Percentiles rank a stretch among this genome's conserved stretches.
Conservation (phyloP, 1,140 invertebrate genomes). For the Muscidifurax raptorellus region DNA sequence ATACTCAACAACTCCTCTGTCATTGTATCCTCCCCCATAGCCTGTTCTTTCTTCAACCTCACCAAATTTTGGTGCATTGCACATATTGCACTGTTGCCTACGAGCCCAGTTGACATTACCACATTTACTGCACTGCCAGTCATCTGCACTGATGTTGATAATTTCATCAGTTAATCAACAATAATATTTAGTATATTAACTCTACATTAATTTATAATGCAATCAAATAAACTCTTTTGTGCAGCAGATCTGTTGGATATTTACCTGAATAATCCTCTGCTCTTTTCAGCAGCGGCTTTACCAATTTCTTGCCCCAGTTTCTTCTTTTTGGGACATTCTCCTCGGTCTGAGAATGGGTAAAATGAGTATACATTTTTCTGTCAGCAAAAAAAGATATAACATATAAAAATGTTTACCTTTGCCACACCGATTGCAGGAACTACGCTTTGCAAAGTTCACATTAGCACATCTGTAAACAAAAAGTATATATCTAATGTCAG, state of each 20-base stretch:
- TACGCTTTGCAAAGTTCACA: constrained; percentile 94
- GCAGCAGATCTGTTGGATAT: not conserved
- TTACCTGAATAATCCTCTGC: constrained; percentile 90
- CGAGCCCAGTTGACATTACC: constrained; percentile 99
- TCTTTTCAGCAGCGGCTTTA: constrained; percentile 98
- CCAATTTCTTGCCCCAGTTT: constrained; percentile 98
- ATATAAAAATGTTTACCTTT: constrained; percentile 75
- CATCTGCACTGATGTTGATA: constrained; percentile 91
- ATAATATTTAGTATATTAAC: constrained; percentile 17
- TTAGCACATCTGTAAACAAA: constrained; percentile 87
- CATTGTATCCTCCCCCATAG: constrained; percentile 94
- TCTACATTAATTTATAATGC: constrained; percentile 3
- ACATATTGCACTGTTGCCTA: constrained; percentile 97
- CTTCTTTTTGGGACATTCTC: constrained; percentile 85
- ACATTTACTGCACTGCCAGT: constrained; percentile 99
- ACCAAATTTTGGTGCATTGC: constrained; percentile 97
- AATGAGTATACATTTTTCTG: constrained; percentile 45
- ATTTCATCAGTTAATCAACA: constrained; percentile 26
- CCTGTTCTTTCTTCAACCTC: constrained; percentile 90
- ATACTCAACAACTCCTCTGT: constrained; percentile 94
- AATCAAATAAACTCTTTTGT: constrained; percentile 2
- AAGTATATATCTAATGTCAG: not conserved
- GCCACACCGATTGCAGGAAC: constrained; percentile 93
- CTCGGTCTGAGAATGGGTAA: constrained; percentile 73
- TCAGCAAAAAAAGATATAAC: constrained; percentile 43